phyloP scores from a whole-genome alignment of 2,888 invertebrate genomes.

The Dorcus hopei region DNA sequence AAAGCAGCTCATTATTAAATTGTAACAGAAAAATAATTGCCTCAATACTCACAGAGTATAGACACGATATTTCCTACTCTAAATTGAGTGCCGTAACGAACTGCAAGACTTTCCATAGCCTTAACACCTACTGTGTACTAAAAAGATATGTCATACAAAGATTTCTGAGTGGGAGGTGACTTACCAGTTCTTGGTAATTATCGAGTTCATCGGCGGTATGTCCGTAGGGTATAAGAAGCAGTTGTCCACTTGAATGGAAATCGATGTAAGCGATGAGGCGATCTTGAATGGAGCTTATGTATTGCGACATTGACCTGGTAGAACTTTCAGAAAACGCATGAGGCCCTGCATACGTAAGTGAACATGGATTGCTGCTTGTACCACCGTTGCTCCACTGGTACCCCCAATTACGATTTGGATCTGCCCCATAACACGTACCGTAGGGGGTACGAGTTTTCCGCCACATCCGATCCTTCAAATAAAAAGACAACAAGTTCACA shows the following conservation, averaged over 20 bases:
- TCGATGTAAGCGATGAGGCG: slow-evolving; percentile 57
- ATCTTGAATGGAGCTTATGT: slow-evolving; percentile 46
- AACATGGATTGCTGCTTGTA: slow-evolving; percentile 57
- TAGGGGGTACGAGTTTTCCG: slow-evolving; percentile 62
- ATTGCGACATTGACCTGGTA: slow-evolving; percentile 55
- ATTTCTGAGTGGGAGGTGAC: slow-evolving; percentile 18
- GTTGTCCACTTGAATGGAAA: slow-evolving; percentile 73
- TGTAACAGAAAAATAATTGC: not conserved
- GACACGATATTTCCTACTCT: slow-evolving; percentile 50
- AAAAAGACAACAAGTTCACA: no score
- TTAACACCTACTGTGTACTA: slow-evolving; percentile 41
- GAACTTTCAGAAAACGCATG: slow-evolving; percentile 70
- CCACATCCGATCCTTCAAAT: slow-evolving; percentile 62
- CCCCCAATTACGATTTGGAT: slow-evolving; percentile 77
- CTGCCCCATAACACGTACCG: slow-evolving; percentile 61
- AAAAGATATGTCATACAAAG: slow-evolving; percentile 19
- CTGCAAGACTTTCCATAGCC: slow-evolving; percentile 39
- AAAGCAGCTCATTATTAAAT: slow-evolving; percentile 9
- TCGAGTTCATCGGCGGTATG: slow-evolving; percentile 57
- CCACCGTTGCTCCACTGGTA: slow-evolving; percentile 62
- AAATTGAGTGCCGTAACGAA: slow-evolving; percentile 48
- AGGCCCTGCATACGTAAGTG: slow-evolving; percentile 64
- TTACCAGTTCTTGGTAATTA: slow-evolving; percentile 59
- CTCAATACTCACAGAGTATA: slow-evolving; percentile 47
- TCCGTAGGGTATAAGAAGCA: slow-evolving; percentile 68